A percentile compares a stretch with the other conserved stretches of the same genome.
Evolutionary conservation across 2,888 invertebrate species (phyloP).

Genomic region (Tyria jacobaeae): DNA sequence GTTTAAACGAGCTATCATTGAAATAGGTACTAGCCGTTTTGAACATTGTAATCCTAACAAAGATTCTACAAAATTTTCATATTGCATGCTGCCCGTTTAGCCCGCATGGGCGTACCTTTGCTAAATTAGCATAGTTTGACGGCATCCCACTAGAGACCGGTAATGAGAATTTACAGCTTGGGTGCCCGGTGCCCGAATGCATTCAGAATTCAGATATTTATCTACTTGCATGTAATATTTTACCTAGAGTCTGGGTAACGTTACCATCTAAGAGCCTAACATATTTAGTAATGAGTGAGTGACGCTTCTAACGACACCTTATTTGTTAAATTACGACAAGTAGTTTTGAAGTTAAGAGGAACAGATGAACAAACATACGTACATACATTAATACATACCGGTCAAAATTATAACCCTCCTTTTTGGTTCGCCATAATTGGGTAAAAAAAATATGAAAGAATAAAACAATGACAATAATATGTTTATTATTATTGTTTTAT

Average conservation of each 20-base stretch:
- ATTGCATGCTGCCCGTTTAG: conserved; percentile 26
- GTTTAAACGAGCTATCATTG: not conserved
- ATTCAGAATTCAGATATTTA: conserved; percentile 53
- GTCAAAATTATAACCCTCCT: too few relatives aligned
- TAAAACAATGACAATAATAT: too few relatives aligned
- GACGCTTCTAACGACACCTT: too few relatives aligned
- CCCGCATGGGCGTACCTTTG: conserved; percentile 48
- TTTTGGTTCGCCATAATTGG: too few relatives aligned
- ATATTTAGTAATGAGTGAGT: too few relatives aligned
- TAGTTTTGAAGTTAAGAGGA: too few relatives aligned
- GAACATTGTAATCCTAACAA: conserved; percentile 4
- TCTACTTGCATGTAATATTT: conserved; percentile 50
- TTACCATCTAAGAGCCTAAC: conserved; percentile 14
- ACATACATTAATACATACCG: too few relatives aligned
- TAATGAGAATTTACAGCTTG: conserved; percentile 75
- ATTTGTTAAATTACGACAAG: too few relatives aligned
- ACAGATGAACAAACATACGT: too few relatives aligned
- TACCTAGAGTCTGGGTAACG: conserved; percentile 29
- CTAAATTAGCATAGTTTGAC: conserved; percentile 78
- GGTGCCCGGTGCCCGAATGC: conserved; percentile 42
- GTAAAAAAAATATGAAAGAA: too few relatives aligned
- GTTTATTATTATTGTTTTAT: too few relatives aligned
- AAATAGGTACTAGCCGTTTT: not conserved
- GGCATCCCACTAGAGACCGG: conserved; percentile 54
- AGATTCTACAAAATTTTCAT: conserved; percentile 23